These are phyloP conservation scores for Luperina testacea DNA, from an alignment of 2,888 invertebrate species.

Conservation along the genomic window DNA sequence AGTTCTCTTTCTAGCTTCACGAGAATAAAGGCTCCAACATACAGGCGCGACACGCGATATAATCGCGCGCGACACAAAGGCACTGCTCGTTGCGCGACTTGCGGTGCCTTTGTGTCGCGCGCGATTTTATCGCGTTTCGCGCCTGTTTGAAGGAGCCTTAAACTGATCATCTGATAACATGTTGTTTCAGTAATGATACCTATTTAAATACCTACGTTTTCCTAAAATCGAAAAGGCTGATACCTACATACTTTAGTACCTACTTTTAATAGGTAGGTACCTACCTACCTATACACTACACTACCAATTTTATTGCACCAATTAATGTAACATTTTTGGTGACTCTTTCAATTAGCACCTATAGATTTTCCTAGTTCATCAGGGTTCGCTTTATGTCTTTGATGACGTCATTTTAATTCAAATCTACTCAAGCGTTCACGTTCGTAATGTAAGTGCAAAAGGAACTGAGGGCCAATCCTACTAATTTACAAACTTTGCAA, in stretches of 20 bases:
- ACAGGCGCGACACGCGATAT: too few relatives aligned
- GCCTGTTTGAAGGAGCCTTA: too few relatives aligned
- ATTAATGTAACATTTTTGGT: conserved; percentile 25
- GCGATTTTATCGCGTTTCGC: too few relatives aligned
- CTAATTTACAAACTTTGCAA: background rate
- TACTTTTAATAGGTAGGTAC: too few relatives aligned
- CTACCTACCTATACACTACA: too few relatives aligned
- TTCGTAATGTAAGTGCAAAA: background rate
- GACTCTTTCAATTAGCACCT: conserved; percentile 19
- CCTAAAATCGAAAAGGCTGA: background rate
- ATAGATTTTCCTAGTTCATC: conserved; percentile 4
- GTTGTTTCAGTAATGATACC: background rate
- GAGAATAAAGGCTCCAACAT: too few relatives aligned
- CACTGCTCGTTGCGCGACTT: too few relatives aligned
- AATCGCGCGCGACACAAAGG: too few relatives aligned
- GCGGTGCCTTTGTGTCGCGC: too few relatives aligned
- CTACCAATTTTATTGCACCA: conserved; percentile 38
- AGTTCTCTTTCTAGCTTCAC: too few relatives aligned
- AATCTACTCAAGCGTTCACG: background rate
- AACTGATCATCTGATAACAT: too few relatives aligned
- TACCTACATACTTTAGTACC: background rate
- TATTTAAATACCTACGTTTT: background rate
- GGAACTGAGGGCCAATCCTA: too few relatives aligned
- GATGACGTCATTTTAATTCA: conserved; percentile 31
- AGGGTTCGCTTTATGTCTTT: background rate